Conservation (phyloP, 2,797 vertebrate genomes). For the Falco biarmicus region DNA sequence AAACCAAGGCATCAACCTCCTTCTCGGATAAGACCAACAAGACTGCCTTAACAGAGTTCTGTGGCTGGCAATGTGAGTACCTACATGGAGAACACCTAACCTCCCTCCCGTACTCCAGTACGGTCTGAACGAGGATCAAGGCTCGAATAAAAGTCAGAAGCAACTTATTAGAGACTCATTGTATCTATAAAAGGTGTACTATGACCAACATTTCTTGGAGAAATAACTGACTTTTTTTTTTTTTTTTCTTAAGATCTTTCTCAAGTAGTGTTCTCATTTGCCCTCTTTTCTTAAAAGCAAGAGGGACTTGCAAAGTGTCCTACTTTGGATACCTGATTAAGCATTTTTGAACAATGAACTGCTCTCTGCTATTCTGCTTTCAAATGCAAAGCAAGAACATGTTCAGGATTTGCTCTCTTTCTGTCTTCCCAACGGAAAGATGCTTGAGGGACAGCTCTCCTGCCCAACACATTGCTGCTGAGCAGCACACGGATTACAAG, state of each 20-base stretch:
- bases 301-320: not conserved
- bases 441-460: not conserved
- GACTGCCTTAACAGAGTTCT: accelerated
- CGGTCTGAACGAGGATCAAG: not conserved
- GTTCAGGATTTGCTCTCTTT: not conserved
- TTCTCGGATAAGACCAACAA: not conserved
- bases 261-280: not conserved
- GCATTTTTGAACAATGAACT: slow-evolving; percentile 23
- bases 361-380: not conserved
- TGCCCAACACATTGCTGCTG: not conserved
- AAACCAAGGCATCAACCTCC: not conserved
- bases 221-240: not conserved
- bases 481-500: not conserved
- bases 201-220: not conserved
- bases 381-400: not conserved
- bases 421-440: not conserved
- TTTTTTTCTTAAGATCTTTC: not conserved
- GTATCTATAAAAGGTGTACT: not conserved
- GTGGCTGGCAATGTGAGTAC: accelerated
- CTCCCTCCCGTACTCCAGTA: accelerated
- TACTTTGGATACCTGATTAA: slow-evolving; percentile 60
- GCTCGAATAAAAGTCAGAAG: not conserved
- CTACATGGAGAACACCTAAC: too few relatives aligned
- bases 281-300: not conserved
- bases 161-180: not conserved